Percentiles rank a stretch among this genome's conserved stretches.
Conservation (phyloP, 2,888 invertebrate species). For the Acanthosepion esculentum region DNA sequence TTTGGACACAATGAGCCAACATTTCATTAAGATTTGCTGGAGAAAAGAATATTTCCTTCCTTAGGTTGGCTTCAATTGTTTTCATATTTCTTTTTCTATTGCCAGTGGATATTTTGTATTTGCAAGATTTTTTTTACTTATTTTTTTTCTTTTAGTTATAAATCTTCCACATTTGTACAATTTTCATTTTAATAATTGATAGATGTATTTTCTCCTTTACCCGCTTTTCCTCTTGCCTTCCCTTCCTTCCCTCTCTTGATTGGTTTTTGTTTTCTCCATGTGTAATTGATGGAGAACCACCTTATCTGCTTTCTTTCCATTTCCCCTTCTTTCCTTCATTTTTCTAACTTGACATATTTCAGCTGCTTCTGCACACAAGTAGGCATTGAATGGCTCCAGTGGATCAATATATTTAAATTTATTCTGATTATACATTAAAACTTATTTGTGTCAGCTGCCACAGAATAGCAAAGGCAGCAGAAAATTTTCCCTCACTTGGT, state of each 20-base stretch:
- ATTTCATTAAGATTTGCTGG: background rate
- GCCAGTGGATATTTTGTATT: background rate
- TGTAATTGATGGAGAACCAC: slow-evolving; percentile 33
- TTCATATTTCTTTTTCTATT: background rate
- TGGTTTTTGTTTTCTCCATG: slow-evolving; percentile 11
- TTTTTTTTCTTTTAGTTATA: background rate
- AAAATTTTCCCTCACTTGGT: background rate
- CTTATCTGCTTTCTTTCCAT: background rate
- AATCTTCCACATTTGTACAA: slow-evolving; percentile 24
- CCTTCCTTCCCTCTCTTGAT: background rate
- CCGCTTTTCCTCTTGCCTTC: background rate
- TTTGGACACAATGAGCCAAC: background rate
- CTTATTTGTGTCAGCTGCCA: slow-evolving; percentile 33
- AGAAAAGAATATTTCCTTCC: slow-evolving; percentile 6
- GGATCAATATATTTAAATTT: slow-evolving; percentile 33
- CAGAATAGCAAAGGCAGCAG: background rate
- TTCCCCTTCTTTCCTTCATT: background rate
- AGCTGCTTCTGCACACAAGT: slow-evolving; percentile 33
- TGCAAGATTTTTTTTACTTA: background rate
- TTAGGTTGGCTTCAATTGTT: slow-evolving; percentile 7
- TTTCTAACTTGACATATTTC: background rate
- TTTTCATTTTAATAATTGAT: slow-evolving; percentile 17
- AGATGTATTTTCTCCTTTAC: background rate
- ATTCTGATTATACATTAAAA: slow-evolving; percentile 33
- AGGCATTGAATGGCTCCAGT: slow-evolving; percentile 22